A percentile compares a stretch with the other conserved stretches of the same genome.
Conservation (phyloP, 1,140 invertebrate genomes). For the Diorhabda sublineata region DNA sequence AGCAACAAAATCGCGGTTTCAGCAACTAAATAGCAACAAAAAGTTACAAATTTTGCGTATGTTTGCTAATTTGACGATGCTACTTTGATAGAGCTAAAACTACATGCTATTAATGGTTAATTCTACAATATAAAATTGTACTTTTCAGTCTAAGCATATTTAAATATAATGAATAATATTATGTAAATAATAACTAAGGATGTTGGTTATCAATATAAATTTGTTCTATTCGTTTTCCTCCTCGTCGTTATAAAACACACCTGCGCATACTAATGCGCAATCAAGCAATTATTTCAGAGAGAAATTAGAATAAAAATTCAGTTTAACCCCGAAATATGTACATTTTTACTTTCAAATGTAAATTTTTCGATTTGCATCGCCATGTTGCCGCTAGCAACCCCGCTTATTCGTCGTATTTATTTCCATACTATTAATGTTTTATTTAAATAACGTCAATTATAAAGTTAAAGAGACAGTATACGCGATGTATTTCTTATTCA, state of each 20-base stretch:
- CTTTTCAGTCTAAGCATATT: neutral
- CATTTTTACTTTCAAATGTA: constrained; percentile 3
- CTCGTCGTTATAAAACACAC: constrained; percentile 2
- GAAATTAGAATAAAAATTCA: constrained; percentile 3
- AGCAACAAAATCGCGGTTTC: too few species aligned
- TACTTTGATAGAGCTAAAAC: too few species aligned
- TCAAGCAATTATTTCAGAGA: constrained; percentile 3
- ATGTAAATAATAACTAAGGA: neutral
- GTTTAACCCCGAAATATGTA: constrained; percentile 2
- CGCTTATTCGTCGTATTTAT: constrained; percentile 2
- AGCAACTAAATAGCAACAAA: too few species aligned
- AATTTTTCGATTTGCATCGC: constrained; percentile 1
- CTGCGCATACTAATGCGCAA: constrained; percentile 1
- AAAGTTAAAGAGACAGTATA: neutral
- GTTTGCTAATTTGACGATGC: too few species aligned
- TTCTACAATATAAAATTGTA: neutral
- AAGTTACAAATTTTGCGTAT: too few species aligned
- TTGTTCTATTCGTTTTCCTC: neutral
- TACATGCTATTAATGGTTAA: too few species aligned
- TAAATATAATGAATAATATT: neutral
- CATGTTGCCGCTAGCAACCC: neutral
- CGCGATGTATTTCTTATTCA: too few species aligned
- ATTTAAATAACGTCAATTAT: constrained; percentile 3
- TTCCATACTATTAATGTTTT: constrained; percentile 3
- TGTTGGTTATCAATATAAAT: neutral